These are phyloP conservation scores for Nemurella pictetii DNA, from an alignment of 2,888 invertebrate species.

Conservation along the genomic window DNA sequence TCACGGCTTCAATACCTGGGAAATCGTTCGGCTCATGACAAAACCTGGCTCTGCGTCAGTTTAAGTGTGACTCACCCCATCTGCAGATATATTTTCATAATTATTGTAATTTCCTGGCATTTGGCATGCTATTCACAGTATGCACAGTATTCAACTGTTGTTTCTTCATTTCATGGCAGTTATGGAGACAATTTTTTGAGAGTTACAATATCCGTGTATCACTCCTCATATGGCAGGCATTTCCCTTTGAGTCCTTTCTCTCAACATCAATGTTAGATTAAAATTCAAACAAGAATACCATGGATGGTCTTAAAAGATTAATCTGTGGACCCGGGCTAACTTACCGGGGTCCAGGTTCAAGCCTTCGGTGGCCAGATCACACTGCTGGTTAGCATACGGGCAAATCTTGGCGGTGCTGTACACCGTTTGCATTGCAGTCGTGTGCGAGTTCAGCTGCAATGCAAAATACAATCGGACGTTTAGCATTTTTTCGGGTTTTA, in stretches of 20 bases:
- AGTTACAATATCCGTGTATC: no score
- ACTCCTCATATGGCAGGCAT: no score
- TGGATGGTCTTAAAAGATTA: neutral
- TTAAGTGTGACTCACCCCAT: no score
- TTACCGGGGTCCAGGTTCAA: constrained; percentile 51
- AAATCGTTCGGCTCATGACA: neutral
- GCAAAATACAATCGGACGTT: no score
- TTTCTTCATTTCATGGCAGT: no score
- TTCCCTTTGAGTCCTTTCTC: no score
- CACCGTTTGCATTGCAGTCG: constrained; percentile 49
- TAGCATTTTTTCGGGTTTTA: no score
- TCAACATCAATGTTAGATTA: neutral
- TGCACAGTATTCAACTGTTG: no score
- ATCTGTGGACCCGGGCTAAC: neutral
- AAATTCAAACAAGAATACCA: neutral
- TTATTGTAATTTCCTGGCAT: no score
- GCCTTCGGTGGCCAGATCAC: constrained; percentile 48
- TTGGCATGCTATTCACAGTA: no score
- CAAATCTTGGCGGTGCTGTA: constrained; percentile 56
- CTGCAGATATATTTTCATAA: no score
- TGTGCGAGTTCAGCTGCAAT: constrained; percentile 47
- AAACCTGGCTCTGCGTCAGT: neutral
- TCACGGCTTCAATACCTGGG: constrained; percentile 51
- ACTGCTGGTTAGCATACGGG: constrained; percentile 50
- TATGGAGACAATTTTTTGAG: no score